Base-by-base conservation (phyloP, 2,888 invertebrate genomes). In the Papilio gigon region DNA sequence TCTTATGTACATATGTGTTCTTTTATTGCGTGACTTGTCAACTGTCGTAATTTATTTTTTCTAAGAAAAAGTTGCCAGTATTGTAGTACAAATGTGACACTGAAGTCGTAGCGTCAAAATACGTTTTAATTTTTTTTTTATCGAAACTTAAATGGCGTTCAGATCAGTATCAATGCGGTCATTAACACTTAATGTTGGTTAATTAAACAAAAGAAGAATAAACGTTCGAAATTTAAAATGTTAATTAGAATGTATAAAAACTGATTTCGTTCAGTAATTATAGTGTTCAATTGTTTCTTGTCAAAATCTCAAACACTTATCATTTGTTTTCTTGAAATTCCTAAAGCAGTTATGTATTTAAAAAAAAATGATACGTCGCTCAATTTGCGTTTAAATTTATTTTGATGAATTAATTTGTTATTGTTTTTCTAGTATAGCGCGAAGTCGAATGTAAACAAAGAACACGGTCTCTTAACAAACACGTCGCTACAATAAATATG, bases 131-230 rank as follows among this genome's bases (percentile, higher is more conserved):
- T 27, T 50, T 1, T 17, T 50, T 53, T 53, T 53, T 27, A 53
- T 27, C 14, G 25, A 27, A 27, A 27, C 14, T 50, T 50, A 25
- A 53, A 53, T 27, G 14, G 53, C 27, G 8, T 53, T 53, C 53
- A 22, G 53, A 53, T 53, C 27, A 53, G 25, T 53, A 47, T 53
- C 47, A 40, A n/a, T 22, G 27, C 53, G 53, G 27, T 27, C 53
- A 53, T 53, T 53, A 53, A 53, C 53, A 53, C 53, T 25, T 27
- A 53, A 53, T 53, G 53, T 27, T 27, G 27, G 53, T 53, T 53
- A 27, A 53, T 53, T 53, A 53, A 12, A 53, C 53, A 27, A 53
- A 53, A 53, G 53, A 27, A 27, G 2, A 53, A 53, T 53, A 53
- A 53, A 53, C 53, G 53, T 6, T 11, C 53, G 27, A n/a, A 53